phyloP scores from a whole-genome alignment of 2,888 invertebrate genomes.

The Caradrina kadenii region DNA sequence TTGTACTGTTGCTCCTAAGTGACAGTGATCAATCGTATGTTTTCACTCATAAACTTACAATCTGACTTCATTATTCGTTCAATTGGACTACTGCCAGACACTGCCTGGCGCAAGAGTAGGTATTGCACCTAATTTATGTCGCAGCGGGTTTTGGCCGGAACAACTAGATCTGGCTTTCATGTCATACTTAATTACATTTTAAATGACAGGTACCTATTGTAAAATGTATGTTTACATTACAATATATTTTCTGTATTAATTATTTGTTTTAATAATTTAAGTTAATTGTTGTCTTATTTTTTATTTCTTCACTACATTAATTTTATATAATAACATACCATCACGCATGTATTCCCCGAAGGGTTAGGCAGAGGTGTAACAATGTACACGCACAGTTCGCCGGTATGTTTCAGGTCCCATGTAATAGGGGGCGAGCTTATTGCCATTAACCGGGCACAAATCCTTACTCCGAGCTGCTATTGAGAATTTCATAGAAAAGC shows the following conservation, averaged over 20 bases:
- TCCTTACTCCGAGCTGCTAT: too few relatives aligned
- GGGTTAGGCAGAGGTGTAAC: too few relatives aligned
- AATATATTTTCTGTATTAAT: neutral
- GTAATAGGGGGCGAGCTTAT: too few relatives aligned
- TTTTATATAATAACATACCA: too few relatives aligned
- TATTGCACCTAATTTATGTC: constrained; percentile 49
- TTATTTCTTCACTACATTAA: too few relatives aligned
- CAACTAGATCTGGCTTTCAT: constrained; percentile 14
- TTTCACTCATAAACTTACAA: constrained; percentile 36
- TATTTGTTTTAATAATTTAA: too few relatives aligned
- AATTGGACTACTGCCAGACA: constrained; percentile 50
- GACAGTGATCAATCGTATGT: constrained; percentile 43
- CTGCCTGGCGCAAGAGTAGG: constrained; percentile 26
- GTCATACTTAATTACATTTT: constrained; percentile 17
- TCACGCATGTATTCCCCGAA: too few relatives aligned
- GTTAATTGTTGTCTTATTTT: too few relatives aligned
- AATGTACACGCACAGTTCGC: too few relatives aligned
- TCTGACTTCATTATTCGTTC: constrained; percentile 48
- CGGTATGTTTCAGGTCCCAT: too few relatives aligned
- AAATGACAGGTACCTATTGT: constrained; percentile 8
- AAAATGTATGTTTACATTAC: neutral
- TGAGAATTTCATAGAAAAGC: too few relatives aligned
- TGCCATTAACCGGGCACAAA: too few relatives aligned
- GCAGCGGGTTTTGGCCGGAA: constrained; percentile 11
- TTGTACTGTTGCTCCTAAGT: constrained; percentile 10